phyloP scores from a whole-genome alignment of 2,888 invertebrate species.

The Automeris io region DNA sequence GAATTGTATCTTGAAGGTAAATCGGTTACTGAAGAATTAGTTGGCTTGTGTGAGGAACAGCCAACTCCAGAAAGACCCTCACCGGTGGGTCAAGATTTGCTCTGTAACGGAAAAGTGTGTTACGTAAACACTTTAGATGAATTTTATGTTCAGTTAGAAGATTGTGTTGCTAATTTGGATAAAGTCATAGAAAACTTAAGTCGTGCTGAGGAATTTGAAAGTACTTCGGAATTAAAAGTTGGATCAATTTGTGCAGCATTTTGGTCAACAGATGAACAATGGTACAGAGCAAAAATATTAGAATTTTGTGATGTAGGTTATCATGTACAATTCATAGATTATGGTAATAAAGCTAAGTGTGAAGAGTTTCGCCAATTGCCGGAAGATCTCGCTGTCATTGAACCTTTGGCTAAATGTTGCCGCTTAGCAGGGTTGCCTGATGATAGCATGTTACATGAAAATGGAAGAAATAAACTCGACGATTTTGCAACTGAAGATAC shows the following conservation, averaged over 20 bases:
- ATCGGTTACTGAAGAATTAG: conserved; percentile 79
- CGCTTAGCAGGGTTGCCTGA: conserved; percentile 68
- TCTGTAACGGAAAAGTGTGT: conserved; percentile 79
- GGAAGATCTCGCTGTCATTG: conserved; percentile 72
- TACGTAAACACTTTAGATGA: conserved; percentile 82
- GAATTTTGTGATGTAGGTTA: conserved; percentile 74
- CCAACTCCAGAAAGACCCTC: conserved; percentile 50
- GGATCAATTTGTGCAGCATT: conserved; percentile 81
- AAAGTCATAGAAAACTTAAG: conserved; percentile 77
- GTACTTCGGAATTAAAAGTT: conserved; percentile 69
- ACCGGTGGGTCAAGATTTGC: conserved; percentile 59
- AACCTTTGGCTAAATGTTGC: conserved; percentile 80
- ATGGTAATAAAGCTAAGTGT: conserved; percentile 81
- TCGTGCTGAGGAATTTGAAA: conserved; percentile 69
- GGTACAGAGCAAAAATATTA: conserved; percentile 81
- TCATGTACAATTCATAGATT: conserved; percentile 82
- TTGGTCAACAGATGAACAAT: conserved; percentile 80
- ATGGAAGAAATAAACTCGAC: conserved; percentile 48
- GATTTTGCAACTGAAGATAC: conserved; percentile 44
- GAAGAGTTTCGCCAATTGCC: conserved; percentile 79
- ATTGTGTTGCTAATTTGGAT: conserved; percentile 73
- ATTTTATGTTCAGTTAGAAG: conserved; percentile 84
- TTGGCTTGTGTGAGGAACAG: conserved; percentile 66
- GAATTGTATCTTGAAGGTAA: conserved; percentile 78
- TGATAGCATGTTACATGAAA: conserved; percentile 57